Evolutionary conservation across 2,797 vertebrate genomes (phyloP).

Genomic region (Neosilurus mollespiculum): DNA sequence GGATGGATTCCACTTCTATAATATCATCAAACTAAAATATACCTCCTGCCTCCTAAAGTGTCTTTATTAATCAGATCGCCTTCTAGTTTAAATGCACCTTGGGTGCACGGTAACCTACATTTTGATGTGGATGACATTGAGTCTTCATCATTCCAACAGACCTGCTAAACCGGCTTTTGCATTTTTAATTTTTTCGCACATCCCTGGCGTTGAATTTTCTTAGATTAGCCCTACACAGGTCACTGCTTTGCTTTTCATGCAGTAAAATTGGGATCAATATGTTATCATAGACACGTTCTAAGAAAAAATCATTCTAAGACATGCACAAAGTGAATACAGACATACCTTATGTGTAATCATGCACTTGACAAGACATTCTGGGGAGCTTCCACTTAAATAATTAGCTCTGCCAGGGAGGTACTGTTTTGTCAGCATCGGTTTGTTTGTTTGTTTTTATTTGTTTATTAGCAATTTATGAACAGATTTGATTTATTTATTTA

Average conservation of each 20-base stretch:
- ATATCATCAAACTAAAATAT: background rate
- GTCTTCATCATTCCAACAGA: background rate
- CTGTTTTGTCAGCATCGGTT: too few relatives aligned
- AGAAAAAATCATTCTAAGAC: background rate
- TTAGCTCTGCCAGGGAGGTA: too few relatives aligned
- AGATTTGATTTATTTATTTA: too few relatives aligned
- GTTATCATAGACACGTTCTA: background rate
- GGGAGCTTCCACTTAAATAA: background rate
- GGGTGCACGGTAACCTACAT: background rate
- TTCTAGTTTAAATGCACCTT: slow-evolving; percentile 36
- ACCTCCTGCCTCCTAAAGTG: background rate
- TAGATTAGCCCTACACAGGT: background rate
- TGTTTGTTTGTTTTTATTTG: too few relatives aligned
- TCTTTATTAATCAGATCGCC: background rate
- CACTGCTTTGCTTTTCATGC: background rate
- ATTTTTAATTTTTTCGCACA: background rate
- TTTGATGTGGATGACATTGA: background rate
- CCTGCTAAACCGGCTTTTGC: background rate
- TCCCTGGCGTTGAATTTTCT: background rate
- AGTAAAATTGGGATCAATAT: background rate
- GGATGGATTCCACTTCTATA: background rate
- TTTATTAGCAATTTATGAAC: too few relatives aligned
- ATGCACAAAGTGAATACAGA: background rate
- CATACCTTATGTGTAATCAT: background rate
- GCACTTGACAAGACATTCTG: background rate